These are phyloP conservation scores for Oryctes rhinoceros DNA, from an alignment of 1,140 invertebrate species.

Conservation along the genomic window DNA sequence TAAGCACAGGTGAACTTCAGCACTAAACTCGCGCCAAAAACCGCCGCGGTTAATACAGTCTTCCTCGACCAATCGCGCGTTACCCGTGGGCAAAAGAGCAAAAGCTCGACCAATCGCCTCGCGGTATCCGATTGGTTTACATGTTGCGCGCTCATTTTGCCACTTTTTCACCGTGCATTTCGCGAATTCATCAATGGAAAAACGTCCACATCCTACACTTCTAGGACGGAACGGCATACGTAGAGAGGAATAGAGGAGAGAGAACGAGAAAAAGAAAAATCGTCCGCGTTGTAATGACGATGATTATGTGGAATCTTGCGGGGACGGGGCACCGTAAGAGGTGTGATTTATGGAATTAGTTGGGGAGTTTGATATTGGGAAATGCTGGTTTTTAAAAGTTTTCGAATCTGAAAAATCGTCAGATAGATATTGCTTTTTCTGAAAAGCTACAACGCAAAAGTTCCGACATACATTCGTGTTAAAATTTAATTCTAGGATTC, in stretches of 20 bases:
- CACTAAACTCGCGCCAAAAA: slow-evolving; percentile 31
- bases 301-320: not conserved
- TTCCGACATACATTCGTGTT: too few species aligned
- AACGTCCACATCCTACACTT: not conserved
- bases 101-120: slow-evolving; percentile 13
- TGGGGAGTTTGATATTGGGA: not conserved
- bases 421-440: too few species aligned
- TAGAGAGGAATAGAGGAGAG: not conserved
- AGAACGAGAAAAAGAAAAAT: not conserved
- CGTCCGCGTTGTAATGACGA: not conserved
- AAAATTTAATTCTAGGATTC: too few species aligned
- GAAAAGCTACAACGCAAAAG: too few species aligned
- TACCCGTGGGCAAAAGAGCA: slow-evolving; percentile 21
- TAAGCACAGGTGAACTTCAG: slow-evolving; percentile 25
- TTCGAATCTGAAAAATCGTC: not conserved
- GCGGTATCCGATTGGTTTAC: not conserved
- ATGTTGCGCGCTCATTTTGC: slow-evolving; percentile 7
- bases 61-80: not conserved
- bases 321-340: not conserved
- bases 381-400: not conserved
- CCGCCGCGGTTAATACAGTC: not conserved
- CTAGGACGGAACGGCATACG: not conserved
- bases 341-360: not conserved
- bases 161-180: not conserved
- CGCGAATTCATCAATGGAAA: slow-evolving; percentile 21